A percentile compares a stretch with the other conserved stretches of the same genome.
Conservation (phyloP, 2,113 vertebrate genomes). For the Fulmarus glacialis region DNA sequence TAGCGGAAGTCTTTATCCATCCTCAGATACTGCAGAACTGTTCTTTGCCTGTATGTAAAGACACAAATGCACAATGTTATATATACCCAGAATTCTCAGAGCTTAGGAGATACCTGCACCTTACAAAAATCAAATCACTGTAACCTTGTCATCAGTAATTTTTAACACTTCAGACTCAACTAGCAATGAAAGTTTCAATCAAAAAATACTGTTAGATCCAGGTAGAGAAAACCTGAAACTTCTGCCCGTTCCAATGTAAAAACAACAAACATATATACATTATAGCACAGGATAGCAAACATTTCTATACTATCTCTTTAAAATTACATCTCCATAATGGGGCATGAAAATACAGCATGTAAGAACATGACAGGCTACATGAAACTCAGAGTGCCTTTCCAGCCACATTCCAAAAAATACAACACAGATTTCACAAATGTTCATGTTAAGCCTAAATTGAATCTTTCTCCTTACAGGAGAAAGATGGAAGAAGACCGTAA, state of each 20-base stretch:
- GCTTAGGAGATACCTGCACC: background rate
- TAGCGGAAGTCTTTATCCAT: constrained; percentile 95
- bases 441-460: background rate
- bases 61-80: constrained; percentile 4
- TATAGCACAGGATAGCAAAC: background rate
- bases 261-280: background rate
- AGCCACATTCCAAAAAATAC: background rate
- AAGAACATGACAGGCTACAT: background rate
- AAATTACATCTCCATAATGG: background rate
- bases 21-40: constrained; percentile 72
- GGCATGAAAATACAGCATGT: background rate
- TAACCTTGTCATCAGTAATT: background rate
- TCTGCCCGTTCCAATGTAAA: background rate
- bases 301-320: background rate
- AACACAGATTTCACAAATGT: background rate
- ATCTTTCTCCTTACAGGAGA: background rate
- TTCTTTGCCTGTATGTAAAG: constrained; percentile 74
- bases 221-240: background rate
- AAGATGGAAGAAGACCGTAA: background rate
- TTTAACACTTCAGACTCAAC: background rate
- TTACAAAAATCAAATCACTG: background rate
- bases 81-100: background rate
- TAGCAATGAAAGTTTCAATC: background rate
- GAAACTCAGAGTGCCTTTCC: background rate
- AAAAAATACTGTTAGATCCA: background rate